Base-by-base conservation (phyloP, 2,113 vertebrate species). In the Hiodon alosoides region DNA sequence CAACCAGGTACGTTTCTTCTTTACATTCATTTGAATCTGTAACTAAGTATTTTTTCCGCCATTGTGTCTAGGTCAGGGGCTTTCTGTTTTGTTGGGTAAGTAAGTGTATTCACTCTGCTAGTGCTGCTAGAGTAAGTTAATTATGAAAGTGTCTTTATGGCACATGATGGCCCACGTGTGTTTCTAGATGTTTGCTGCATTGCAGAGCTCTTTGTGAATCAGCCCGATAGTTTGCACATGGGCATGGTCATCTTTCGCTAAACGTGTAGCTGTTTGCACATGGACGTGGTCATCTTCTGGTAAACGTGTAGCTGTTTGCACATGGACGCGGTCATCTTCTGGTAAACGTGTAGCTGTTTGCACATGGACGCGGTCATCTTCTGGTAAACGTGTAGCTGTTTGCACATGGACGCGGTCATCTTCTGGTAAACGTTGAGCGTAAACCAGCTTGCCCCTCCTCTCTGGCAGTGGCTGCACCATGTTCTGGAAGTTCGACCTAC, bases 401-500 rank as follows among this genome's bases (percentile, higher is more conserved):
- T 6, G 55, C 6, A 11, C 11, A 11, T 11, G 6, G 6, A 57
- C 11, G 55, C 2, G 11, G 6, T 8, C 6, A 9, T 54, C 14
- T 54, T 69, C 3, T 17, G 17, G 50, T 10, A 17, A 31, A n/a
- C 7, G 0, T 52, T 55, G 52, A 69, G 10, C 13, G 2, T 58
- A 71, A 54, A 50, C 72, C 72, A 64, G 55, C 60, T 31, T 10
- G 5, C 46, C 14, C 46, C 7, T 17, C 7, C 67, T 62, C 0
- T 72, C 14, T 66, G 9, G 31, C 46, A 69, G 72, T 68, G 97
- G 93, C 91, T 85, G 86, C 93, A 95, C 89, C 88, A 99, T 99
- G 97, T 99, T 99, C 95, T 99, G 97, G 97, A 99, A 99, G 90
- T 99, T 99, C 89, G 97, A 99, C 89, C 96, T 99, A 77, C 97